phyloP scores from a whole-genome alignment of 2,888 invertebrate genomes.

The Willowsia nigromaculata region DNA sequence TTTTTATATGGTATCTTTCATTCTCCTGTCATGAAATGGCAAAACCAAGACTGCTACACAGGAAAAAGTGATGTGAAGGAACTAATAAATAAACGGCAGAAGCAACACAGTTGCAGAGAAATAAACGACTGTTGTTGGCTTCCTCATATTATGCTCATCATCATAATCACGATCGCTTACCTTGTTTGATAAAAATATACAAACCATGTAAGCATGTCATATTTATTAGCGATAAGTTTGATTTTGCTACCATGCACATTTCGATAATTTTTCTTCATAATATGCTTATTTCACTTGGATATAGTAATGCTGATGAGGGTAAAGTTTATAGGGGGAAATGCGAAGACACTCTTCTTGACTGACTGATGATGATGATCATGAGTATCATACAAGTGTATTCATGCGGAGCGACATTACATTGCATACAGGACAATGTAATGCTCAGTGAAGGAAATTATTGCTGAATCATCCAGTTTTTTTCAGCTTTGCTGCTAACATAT shows the following conservation, averaged over 20 bases:
- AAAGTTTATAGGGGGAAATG: neutral
- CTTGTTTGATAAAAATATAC: neutral
- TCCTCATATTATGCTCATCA: slow-evolving; percentile 38
- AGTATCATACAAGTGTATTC: slow-evolving; percentile 64
- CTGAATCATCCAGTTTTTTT: slow-evolving; percentile 63
- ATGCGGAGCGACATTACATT: slow-evolving; percentile 51
- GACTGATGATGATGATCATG: slow-evolving; percentile 27
- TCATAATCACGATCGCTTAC: neutral
- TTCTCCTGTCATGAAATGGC: slow-evolving; percentile 61
- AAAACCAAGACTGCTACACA: neutral
- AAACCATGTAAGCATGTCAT: neutral
- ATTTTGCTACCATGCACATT: neutral
- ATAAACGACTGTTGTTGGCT: slow-evolving; percentile 64
- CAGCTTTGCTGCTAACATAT: neutral
- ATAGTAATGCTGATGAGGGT: neutral
- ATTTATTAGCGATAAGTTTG: neutral
- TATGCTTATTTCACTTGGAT: neutral
- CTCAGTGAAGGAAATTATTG: slow-evolving; percentile 56
- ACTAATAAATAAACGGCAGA: neutral
- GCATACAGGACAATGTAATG: slow-evolving; percentile 17
- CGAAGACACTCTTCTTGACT: slow-evolving; percentile 25
- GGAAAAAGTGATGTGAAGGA: neutral
- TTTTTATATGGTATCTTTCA: slow-evolving; percentile 66
- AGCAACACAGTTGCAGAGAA: slow-evolving; percentile 11
- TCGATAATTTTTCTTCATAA: neutral